Evolutionary conservation across 2,888 invertebrate species (phyloP).

Genomic region (Iphiclides podalirius): DNA sequence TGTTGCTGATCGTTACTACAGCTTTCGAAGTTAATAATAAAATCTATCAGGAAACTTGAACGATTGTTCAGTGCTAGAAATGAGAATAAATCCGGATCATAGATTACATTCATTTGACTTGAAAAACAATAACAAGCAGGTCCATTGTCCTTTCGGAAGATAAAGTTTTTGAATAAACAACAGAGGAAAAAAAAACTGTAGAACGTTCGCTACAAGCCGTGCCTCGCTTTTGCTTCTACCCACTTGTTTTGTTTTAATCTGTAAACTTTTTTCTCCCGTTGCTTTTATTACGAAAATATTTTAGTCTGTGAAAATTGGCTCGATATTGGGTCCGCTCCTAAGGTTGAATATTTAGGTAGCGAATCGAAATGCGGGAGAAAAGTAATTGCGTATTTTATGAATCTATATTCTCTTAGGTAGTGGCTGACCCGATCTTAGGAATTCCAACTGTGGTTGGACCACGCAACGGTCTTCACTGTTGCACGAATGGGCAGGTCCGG

Average conservation of each 20-base stretch:
- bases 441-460: no score
- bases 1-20: no score
- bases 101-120: constrained; percentile 14
- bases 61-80: background rate
- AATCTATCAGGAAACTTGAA: background rate
- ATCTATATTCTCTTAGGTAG: no score
- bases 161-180: constrained; percentile 23
- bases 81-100: background rate
- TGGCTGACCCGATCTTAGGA: no score
- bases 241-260: constrained; percentile 10
- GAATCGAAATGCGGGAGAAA: no score
- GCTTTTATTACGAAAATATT: constrained; percentile 18
- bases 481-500: no score
- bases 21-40: no score
- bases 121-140: constrained; percentile 14
- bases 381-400: no score
- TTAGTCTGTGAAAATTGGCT: background rate
- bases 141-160: constrained; percentile 20
- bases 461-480: no score
- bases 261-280: constrained; percentile 9
- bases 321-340: background rate
- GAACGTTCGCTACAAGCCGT: constrained; percentile 12
- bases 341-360: no score
- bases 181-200: constrained; percentile 10
- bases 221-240: constrained; percentile 5